Conservation (phyloP, 2,888 invertebrate genomes). For the Leucophenga maculata region DNA sequence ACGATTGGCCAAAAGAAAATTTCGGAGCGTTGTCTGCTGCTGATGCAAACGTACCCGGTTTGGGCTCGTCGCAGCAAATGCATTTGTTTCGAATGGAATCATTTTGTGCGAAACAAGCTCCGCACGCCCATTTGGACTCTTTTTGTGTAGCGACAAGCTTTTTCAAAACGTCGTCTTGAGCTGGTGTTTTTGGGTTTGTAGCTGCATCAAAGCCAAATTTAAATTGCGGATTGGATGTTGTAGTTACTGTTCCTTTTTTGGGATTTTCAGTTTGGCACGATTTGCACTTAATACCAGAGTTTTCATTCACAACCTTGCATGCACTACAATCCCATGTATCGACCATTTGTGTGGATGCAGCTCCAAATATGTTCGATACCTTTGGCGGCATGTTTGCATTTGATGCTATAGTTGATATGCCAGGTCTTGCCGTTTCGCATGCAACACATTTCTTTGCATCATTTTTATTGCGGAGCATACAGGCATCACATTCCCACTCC, state of each 20-base stretch:
- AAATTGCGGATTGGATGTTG: slow-evolving; percentile 31
- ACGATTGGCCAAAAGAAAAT: slow-evolving; percentile 61
- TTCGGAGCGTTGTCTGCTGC: slow-evolving; percentile 47
- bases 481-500: slow-evolving; percentile 79
- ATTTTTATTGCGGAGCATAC: slow-evolving; percentile 76
- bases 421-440: slow-evolving; percentile 73
- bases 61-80: slow-evolving; percentile 76
- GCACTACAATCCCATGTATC: slow-evolving; percentile 77
- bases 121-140: slow-evolving; percentile 76
- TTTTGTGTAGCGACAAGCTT: slow-evolving; percentile 66
- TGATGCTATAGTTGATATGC: slow-evolving; percentile 28
- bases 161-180: slow-evolving; percentile 68
- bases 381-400: neutral
- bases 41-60: slow-evolving; percentile 69
- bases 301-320: slow-evolving; percentile 76
- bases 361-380: slow-evolving; percentile 63
- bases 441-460: slow-evolving; percentile 74
- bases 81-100: slow-evolving; percentile 73
- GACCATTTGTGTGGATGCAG: slow-evolving; percentile 74
- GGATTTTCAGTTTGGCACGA: slow-evolving; percentile 74
- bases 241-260: neutral
- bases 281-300: slow-evolving; percentile 72
- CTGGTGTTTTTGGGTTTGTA: slow-evolving; percentile 27
- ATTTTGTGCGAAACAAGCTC: slow-evolving; percentile 77
- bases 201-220: slow-evolving; percentile 47